Base-by-base conservation (phyloP, 2,113 vertebrate species). In the Triplophysa tibetana region DNA sequence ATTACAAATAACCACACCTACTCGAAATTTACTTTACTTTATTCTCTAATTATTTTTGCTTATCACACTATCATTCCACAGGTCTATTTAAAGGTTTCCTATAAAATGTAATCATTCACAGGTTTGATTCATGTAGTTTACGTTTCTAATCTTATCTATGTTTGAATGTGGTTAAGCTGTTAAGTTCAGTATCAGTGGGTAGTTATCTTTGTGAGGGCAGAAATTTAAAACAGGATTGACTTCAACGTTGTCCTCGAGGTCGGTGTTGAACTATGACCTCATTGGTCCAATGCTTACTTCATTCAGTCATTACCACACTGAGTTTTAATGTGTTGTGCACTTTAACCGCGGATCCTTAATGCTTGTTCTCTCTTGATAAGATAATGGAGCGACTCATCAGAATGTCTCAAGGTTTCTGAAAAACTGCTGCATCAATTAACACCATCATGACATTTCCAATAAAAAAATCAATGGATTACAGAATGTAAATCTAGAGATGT, bases 311-410 rank as follows among this genome's bases (percentile, higher is more conserved):
- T 7, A 0, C 5, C 33, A 38, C 33, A 38, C 6, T 33, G 33
- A 38, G 24, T 38, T 33, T 16, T 26, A 38, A 48, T 23, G 75
- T 54, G 62, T 23, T 48, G 6, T 65, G 43, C 62, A 52, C 74
- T 76, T 76, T 52, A 52, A 43, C 41, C 17, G 4, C 6, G 8
- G 43, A 24, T 76, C 41, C 7, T 64, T 76, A 64, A 65, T 64
- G 61, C 41, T 65, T 50, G 60, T 48, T 21, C 61, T 21, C 61
- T 54, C 43, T 0, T 66, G 75, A 66, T 65, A 65, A 77, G 75
- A 76, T 76, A 64, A 76, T 64, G 41, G 74, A 76, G 74, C 24
- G 4, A 24, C 48, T 61, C 5, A 50, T 10, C 9, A 29, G 23
- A 64, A 48, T 48, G 58, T 19, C 23, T 26, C 2, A 0, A 61